phyloP scores from a whole-genome alignment of 2,888 invertebrate species.

The Agelastica alni region DNA sequence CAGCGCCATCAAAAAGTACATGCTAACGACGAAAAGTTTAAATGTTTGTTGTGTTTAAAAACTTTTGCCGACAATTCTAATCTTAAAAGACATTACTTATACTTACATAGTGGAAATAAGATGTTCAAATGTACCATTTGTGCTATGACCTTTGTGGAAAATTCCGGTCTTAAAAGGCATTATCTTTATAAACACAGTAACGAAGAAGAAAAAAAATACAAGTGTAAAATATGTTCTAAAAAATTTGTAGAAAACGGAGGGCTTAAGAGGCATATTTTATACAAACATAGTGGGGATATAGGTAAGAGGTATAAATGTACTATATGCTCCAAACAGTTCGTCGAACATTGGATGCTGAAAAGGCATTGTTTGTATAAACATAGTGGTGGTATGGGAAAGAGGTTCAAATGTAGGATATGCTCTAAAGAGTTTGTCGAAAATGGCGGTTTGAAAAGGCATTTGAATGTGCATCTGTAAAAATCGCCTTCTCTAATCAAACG shows the following conservation, averaged over 20 bases:
- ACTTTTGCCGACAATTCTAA: constrained; percentile 8
- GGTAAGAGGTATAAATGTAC: constrained; percentile 9
- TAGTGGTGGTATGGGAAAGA: constrained; percentile 6
- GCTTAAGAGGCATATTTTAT: constrained; percentile 6
- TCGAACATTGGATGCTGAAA: constrained; percentile 6
- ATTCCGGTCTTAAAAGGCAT: constrained; percentile 3
- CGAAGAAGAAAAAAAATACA: constrained; percentile 6
- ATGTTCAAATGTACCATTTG: constrained; percentile 9
- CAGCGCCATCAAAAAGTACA: constrained; percentile 10
- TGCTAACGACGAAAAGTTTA: constrained; percentile 4
- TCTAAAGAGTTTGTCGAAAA: constrained; percentile 10
- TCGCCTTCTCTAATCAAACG: too few species aligned
- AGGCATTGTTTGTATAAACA: constrained; percentile 10
- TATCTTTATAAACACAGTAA: constrained; percentile 6
- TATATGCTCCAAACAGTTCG: constrained; percentile 4
- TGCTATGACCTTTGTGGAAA: constrained; percentile 10
- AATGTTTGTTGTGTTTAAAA: constrained; percentile 8
- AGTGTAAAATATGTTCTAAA: constrained; percentile 6
- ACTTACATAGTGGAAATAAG: constrained; percentile 8
- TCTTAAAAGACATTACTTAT: constrained; percentile 7
- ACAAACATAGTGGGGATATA: constrained; percentile 2
- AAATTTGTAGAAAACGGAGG: constrained; percentile 7
- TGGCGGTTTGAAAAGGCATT: constrained; percentile 1
- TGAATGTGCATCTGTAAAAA: constrained; percentile 4
- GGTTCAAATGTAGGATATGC: constrained; percentile 7